Evolutionary conservation across 1,140 invertebrate genomes (phyloP).

Genomic region (Drosophila teissieri): DNA sequence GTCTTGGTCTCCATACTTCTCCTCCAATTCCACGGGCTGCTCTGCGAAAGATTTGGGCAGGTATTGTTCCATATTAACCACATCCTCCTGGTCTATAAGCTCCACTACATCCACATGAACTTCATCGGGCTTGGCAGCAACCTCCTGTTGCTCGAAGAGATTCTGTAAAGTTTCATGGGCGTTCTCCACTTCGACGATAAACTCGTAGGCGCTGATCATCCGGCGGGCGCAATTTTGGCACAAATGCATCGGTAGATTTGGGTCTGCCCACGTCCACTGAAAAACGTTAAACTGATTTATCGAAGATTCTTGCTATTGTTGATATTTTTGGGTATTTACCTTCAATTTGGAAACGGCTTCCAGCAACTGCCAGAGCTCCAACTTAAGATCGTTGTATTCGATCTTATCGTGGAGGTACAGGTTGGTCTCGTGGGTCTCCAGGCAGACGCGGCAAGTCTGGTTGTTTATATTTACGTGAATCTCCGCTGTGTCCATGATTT

Average conservation of each 20-base stretch:
- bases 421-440: conserved; percentile 46
- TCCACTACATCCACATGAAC: conserved; percentile 10
- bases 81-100: not conserved
- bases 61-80: not conserved
- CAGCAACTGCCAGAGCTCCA: conserved; percentile 61
- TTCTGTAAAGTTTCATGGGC: conserved; percentile 53
- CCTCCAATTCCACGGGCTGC: not conserved
- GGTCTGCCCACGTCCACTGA: conserved; percentile 31
- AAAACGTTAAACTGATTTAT: not conserved
- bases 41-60: not conserved
- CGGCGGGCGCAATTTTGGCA: conserved; percentile 62
- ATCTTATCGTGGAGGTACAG: conserved; percentile 63
- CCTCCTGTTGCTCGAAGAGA: conserved; percentile 7
- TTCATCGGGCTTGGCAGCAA: conserved; percentile 1
- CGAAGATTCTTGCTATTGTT: no score
- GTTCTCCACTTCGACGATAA: conserved; percentile 57
- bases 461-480: conserved; percentile 13
- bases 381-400: conserved; percentile 58
- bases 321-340: conserved; percentile 23
- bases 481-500: conserved; percentile 13
- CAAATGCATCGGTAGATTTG: conserved; percentile 54
- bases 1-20: not conserved
- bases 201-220: conserved; percentile 67
- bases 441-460: conserved; percentile 61
- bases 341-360: conserved; percentile 59